Base-by-base conservation (phyloP, 1,140 invertebrate species). In the Lethocerus indicus region DNA sequence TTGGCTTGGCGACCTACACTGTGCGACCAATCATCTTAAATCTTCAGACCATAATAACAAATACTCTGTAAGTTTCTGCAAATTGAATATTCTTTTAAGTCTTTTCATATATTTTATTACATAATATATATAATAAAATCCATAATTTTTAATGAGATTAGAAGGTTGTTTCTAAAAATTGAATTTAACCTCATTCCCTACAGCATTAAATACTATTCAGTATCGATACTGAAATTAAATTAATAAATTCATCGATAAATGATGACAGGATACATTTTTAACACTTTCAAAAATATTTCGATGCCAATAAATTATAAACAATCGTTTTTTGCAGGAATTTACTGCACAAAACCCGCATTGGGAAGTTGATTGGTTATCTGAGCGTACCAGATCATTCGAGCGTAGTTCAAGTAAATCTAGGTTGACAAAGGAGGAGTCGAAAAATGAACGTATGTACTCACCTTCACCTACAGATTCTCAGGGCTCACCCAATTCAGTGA, bases 1-100 rank as follows among this genome's bases (percentile, higher is more conserved):
- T 52, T 90, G 84, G 79, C 85, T 88, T 55, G 86, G 85, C 0
- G 86, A 90, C 63, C 71, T 86, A 36, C 82, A 87, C 63, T 87
- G 85, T 64, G 84, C 84, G 9, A 83, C 81, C 23, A 71, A 81
- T 3, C 86, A 90, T 67, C 66, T 90, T 39, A 87, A 87, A 59
- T 85, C 81, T 0, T 68, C 78, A 46, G 61, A 69, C 4, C 86
- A 90, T 65, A 76, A 79, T 48, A 75, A 80, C 53, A 83, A 83
- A 61, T 88, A 82, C 64, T 71, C 76, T 36, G 85, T 87, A 64
- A 76, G 74, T 73, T 57, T 60, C 42, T 55, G 29, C 9, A 32
- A 32, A 32, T 32, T 12, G n/a, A 32, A 32, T 32, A 9, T 32
- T 32, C 9, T 32, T 32, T 12, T 32, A n/a, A n/a, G 9, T 12